Base-by-base conservation (phyloP, 1,140 invertebrate species). In the Diuraphis noxia region DNA sequence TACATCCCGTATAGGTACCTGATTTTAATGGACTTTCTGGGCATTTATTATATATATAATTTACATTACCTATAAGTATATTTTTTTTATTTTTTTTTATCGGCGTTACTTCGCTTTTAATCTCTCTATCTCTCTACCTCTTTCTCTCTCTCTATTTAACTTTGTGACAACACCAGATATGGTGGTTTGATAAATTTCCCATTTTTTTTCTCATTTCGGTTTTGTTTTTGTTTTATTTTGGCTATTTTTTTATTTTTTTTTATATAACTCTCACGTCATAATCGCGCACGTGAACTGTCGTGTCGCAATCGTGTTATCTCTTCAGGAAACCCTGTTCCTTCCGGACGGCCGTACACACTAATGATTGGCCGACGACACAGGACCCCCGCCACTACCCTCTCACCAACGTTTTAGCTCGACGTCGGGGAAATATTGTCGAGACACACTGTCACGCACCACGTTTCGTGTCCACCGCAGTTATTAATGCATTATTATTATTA, bases 321-420 rank as follows among this genome's bases (percentile, higher is more conserved):
- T 46, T 91, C 89, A 81, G 89, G 89, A 91, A 91, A 91, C 72
- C 43, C 43, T 8, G 89, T 91, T 82, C 89, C 89, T 91, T 91
- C 89, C 89, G 89, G 89, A 91, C 89, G 13, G 89, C n/a, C 77
- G 46, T 52, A 81, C 36, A 63, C 86, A 63, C 43, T 91, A 91
- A 91, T 91, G 89, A 91, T 82, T 91, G 89, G 77, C 89, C 72
- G 89, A 91, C 89, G 89, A 82, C 89, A 91, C 88, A 90, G n/a
- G 40, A 25, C 52, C 40, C 52, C 56, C 52, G 38, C 52, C 17
- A 21, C 82, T 17, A 38, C 17, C 25, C 63, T 17, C 88, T 89
- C 21, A 0, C 9, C 30, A 25, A 0, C 19, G 25, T 10, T 38
- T 38, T 36, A 49, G 36, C 63, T 46, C 41, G 88, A 90, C 34